These are phyloP conservation scores for Carduelis carduelis DNA, from an alignment of 2,797 vertebrate species.

Conservation along the genomic window DNA sequence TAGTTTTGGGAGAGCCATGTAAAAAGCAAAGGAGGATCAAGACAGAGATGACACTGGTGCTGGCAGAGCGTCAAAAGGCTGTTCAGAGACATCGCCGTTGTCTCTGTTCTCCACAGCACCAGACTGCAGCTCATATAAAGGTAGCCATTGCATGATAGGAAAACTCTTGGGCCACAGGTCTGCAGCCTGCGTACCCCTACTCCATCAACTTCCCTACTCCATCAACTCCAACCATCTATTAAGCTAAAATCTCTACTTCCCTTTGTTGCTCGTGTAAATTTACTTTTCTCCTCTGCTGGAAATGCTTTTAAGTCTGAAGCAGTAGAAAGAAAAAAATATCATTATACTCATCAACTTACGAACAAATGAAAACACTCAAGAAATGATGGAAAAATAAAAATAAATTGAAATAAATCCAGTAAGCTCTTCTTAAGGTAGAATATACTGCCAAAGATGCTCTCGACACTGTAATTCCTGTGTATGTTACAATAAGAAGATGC, in stretches of 20 bases:
- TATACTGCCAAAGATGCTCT: background rate
- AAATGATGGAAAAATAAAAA: background rate
- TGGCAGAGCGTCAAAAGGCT: conserved; percentile 1
- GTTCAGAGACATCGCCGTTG: background rate
- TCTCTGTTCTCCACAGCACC: background rate
- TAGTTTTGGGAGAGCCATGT: conserved; percentile 22
- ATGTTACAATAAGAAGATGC: conserved; percentile 34
- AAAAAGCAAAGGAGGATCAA: conserved; percentile 49
- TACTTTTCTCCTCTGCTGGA: background rate
- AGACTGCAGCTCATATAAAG: background rate
- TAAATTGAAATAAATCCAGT: background rate
- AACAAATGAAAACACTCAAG: background rate
- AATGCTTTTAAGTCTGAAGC: background rate
- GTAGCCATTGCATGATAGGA: background rate
- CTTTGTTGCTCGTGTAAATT: background rate
- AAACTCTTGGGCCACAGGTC: background rate
- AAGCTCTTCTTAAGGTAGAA: background rate
- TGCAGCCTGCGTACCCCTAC: background rate
- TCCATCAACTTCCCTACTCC: background rate
- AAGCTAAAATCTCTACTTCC: background rate
- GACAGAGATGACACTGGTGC: background rate
- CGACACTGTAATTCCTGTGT: background rate
- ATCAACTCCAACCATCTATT: background rate
- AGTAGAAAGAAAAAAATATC: background rate
- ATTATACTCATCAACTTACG: background rate